Conservation (phyloP, 1,140 invertebrate species). For the Dendrolimus punctatus region DNA sequence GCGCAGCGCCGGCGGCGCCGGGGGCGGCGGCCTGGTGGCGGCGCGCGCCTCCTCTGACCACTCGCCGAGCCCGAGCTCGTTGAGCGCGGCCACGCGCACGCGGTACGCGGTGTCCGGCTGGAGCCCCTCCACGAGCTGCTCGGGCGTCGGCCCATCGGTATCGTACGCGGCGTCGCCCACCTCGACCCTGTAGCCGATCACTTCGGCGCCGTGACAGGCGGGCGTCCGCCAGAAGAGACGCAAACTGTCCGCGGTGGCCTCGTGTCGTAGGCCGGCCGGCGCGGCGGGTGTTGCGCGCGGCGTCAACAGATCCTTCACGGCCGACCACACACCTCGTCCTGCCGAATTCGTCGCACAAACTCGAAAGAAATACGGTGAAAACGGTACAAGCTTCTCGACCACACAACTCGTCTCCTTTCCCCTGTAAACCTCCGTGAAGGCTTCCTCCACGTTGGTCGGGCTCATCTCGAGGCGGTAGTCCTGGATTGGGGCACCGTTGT, state of each 20-base stretch:
- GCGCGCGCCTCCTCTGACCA: slow-evolving; percentile 81
- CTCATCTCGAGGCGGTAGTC: slow-evolving; percentile 87
- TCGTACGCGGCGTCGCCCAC: slow-evolving; percentile 76
- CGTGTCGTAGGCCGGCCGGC: slow-evolving; percentile 74
- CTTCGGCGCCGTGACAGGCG: slow-evolving; percentile 78
- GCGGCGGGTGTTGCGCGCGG: slow-evolving; percentile 83
- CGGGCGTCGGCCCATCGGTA: slow-evolving; percentile 70
- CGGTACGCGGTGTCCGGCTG: slow-evolving; percentile 76
- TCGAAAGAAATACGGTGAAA: slow-evolving; percentile 84
- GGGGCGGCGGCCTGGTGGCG: slow-evolving; percentile 83
- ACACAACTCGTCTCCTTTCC: slow-evolving; percentile 75
- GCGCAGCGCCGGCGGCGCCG: slow-evolving; percentile 81
- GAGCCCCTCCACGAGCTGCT: slow-evolving; percentile 70
- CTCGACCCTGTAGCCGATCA: slow-evolving; percentile 85
- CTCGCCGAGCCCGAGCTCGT: slow-evolving; percentile 84
- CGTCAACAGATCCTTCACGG: slow-evolving; percentile 75
- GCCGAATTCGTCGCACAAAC: slow-evolving; percentile 85
- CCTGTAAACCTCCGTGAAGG: slow-evolving; percentile 71
- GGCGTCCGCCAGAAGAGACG: slow-evolving; percentile 83
- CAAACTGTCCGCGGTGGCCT: slow-evolving; percentile 78
- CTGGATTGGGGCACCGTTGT: slow-evolving; percentile 84
- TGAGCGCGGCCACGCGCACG: slow-evolving; percentile 86
- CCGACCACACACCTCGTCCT: slow-evolving; percentile 82
- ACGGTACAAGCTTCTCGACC: slow-evolving; percentile 81
- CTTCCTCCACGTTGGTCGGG: slow-evolving; percentile 59